Conservation (phyloP, 92 coral and sea anemone genomes). For the Heliopora coerulea region DNA sequence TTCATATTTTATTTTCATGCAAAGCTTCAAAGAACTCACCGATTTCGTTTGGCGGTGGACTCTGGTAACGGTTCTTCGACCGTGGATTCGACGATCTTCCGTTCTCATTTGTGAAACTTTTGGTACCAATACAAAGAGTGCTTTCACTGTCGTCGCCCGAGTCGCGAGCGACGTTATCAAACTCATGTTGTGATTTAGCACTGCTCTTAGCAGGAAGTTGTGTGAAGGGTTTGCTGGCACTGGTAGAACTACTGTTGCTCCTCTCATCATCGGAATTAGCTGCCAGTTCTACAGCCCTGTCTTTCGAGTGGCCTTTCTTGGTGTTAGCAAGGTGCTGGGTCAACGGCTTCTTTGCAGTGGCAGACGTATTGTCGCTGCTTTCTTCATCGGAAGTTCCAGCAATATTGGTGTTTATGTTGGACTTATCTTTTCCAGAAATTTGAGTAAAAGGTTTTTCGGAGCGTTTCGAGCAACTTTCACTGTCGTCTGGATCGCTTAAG, state of each 20-base stretch:
- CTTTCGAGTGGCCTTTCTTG: not conserved
- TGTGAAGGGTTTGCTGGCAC: not conserved
- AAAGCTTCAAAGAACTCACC: not conserved
- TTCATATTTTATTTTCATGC: too few relatives aligned
- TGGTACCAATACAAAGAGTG: not conserved
- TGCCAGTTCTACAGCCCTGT: not conserved
- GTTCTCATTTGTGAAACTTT: not conserved
- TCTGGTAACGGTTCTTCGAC: not conserved
- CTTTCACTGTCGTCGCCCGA: not conserved
- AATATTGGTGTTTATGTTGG: too few relatives aligned
- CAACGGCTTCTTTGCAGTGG: too few relatives aligned
- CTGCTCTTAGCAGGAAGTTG: conserved; percentile 15
- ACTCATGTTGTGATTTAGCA: not conserved
- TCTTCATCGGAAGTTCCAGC: too few relatives aligned
- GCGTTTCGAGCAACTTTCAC: too few relatives aligned
- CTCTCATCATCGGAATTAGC: not conserved
- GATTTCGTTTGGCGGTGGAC: not conserved
- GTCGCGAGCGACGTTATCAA: not conserved
- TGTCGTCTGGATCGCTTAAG: not conserved
- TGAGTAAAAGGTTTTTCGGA: too few relatives aligned
- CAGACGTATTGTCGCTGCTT: too few relatives aligned
- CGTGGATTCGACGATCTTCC: not conserved
- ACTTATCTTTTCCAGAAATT: too few relatives aligned
- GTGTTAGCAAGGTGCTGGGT: too few relatives aligned
- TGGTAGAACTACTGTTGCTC: not conserved